Evolutionary conservation across 1,140 invertebrate species (phyloP), one percentile per base, ranked within the genome.

Genomic region (Cepaea nemoralis): DNA sequence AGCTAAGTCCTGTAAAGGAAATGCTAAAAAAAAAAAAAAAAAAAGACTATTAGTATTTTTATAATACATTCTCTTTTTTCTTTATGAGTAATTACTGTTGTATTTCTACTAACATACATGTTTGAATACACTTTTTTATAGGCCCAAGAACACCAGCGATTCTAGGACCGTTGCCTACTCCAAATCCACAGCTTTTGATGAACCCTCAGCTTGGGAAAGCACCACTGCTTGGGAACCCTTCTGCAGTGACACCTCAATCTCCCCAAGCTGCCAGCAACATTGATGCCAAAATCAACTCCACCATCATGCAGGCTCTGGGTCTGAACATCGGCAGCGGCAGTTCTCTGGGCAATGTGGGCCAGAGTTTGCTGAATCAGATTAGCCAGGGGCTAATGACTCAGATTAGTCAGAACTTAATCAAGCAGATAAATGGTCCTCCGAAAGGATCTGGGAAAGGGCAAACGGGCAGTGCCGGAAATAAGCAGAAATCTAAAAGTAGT

Each of bases 331-430:
- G 76, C 39, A 55, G 77, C 71, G 66, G 66, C 5, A 71, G 77
- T 27, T 37, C 33, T 22, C 70, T 48, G 35, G 50, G 50, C 40
- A 80, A 63, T 37, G 14, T 50, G 40, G 67, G 77, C 6, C 66
- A 80, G 35, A 70, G 6, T 35, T 50, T 80, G 37, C 33, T 80
- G 24, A 71, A 33, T 69, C 77, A 80, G 33, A 80, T 80, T 55
- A 80, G 77, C 37, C 77, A 80, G 33, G 77, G 77, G 1, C 42
- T 80, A 19, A 67, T 80, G 10, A 66, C 70, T 27, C 77, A 80
- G 42, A 80, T 80, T 70, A 67, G 77, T 8, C 77, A 80, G 31
- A 80, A 80, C 31, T 37, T 80, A 1, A 14, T 80, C 8, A 70
- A 80, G 35, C 77, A 80, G 55, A 70, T 80, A 67, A 39, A 55